A percentile compares a stretch with the other conserved stretches of the same genome.
Evolutionary conservation across 2,888 invertebrate species (phyloP).

Genomic region (Abrostola tripartita): DNA sequence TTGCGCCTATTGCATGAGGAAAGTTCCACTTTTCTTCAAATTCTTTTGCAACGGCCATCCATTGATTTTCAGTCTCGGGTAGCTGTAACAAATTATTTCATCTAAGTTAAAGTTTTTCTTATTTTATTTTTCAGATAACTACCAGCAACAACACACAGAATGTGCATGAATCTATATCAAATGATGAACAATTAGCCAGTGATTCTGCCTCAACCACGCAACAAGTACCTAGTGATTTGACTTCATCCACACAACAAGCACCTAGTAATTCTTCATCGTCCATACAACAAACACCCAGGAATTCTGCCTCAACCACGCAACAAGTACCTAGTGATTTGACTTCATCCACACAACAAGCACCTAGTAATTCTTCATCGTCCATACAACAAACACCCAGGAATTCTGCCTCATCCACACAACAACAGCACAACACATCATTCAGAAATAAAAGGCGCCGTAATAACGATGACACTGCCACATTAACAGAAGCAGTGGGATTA

Average conservation of each 20-base stretch:
- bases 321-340: conserved; percentile 11
- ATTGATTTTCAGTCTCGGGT: too few species aligned
- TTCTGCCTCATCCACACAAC: conserved; percentile 39
- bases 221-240: conserved; percentile 1
- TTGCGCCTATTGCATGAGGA: conserved; percentile 54
- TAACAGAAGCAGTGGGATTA: conserved; percentile 45
- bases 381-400: conserved; percentile 12
- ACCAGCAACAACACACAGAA: too few species aligned
- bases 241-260: conserved; percentile 14
- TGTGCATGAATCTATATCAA: too few species aligned
- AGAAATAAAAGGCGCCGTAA: conserved; percentile 35
- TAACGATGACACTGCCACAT: conserved; percentile 39
- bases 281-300: conserved; percentile 10
- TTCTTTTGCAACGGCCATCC: conserved; percentile 3
- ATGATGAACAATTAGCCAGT: conserved; percentile 1
- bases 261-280: conserved; percentile 12
- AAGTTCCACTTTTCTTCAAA: conserved; percentile 36
- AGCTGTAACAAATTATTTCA: too few species aligned
- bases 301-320: conserved; percentile 37
- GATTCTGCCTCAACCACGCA: conserved; percentile 13
- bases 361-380: conserved; percentile 11
- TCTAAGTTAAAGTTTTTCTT: too few species aligned
- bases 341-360: conserved; percentile 14
- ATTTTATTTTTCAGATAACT: too few species aligned
- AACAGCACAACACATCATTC: conserved; percentile 39